Base-by-base conservation (phyloP, 2,888 invertebrate genomes). In the Trichacis sp. region DNA sequence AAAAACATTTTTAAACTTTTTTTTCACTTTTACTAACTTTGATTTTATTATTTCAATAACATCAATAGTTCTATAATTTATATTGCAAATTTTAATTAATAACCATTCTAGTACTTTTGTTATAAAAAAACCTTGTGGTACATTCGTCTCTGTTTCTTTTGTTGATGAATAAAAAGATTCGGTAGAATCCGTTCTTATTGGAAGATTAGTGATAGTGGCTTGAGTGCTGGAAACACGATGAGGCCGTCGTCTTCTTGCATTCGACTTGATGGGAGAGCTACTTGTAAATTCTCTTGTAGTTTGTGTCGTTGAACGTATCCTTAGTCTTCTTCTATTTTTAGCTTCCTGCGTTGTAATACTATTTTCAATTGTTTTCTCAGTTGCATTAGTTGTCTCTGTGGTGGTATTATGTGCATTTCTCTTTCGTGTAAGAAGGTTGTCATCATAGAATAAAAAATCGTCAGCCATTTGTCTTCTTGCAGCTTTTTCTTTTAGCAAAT, bases 111-210 rank as follows among this genome's bases (percentile, higher is more conserved):
- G 49, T 48, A 53, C 66, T 54, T 56, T 73, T 3, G 74, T 74
- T 1, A 74, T 62, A 36, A 71, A 70, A 61, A 74, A 74, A 0
- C 74, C 73, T 20, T 69, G 68, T 14, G 60, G 48, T 1, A 45
- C 43, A 11, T 43, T n/a, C n/a, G n/a, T n/a, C n/a, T n/a, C 54
- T 14, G 48, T 30, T 0, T 48, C 33, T 33, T 9, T 20, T 18
- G 2, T 29, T 17, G 11, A 15, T 47, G 11, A 29, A 20, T 14
- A 9, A 8, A 1, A 17, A 2, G 15, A 8, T 47, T 12, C 15
- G 11, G 29, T 14, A 11, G 14, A 14, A 6, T 47, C 11, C n/a
- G n/a, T 6, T 33, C 9, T 6, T 9, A 24, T 24, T 33, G 33
- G 8, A n/a, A 11, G n/a, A 33, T 11, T 33, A 33, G 2, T 9